Evolutionary conservation across 2,797 vertebrate genomes (phyloP), one percentile per base, ranked within the genome.

Genomic region (Poecilia gillii): DNA sequence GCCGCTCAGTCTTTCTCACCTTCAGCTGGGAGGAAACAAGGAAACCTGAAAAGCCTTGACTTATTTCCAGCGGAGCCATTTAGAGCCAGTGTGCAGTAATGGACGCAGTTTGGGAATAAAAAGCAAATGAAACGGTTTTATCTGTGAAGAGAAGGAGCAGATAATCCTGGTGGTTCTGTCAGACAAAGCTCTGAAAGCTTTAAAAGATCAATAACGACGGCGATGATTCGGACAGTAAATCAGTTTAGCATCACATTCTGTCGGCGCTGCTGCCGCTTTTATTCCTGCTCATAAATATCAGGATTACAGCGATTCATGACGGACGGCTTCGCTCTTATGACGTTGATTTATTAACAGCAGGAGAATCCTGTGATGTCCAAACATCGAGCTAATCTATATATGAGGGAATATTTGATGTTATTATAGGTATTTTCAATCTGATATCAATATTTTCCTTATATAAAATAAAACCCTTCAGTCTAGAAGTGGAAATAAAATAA

Each of bases 211-310:
- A 91, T 91, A 83, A 76, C 39, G 25, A 70, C 76, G 64, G 68
- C 77, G 59, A 75, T 76, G 77, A 59, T 62, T 41, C 75, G 81
- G 86, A 83, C 77, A 57, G 72, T 85, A 86, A 87, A 88, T 92
- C 86, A 82, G 77, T 80, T 53, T 73, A 72, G 59, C 59, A 18
- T 33, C 31, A 33, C 59, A 7, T 64, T 64, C 59, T 57, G 25
- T 57, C 25, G 0, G 3, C 25, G 12, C 53, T 33, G 59, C 59
- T 81, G 82, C 70, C 64, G 33, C 75, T 76, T 87, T 87, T 78
- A 88, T 87, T 66, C 71, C 46, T 45, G 0, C 87, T 90, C 88
- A 74, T 90, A 91, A 91, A 93, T 88, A 83, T 68, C 45, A 14
- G 78, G 81, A 90, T 87, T 84, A 84, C 75, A 36, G 18, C 78